Percentiles rank a stretch among this genome's conserved stretches.
Evolutionary conservation across 2,888 invertebrate species (phyloP).

Genomic region (Drosophila rellima): DNA sequence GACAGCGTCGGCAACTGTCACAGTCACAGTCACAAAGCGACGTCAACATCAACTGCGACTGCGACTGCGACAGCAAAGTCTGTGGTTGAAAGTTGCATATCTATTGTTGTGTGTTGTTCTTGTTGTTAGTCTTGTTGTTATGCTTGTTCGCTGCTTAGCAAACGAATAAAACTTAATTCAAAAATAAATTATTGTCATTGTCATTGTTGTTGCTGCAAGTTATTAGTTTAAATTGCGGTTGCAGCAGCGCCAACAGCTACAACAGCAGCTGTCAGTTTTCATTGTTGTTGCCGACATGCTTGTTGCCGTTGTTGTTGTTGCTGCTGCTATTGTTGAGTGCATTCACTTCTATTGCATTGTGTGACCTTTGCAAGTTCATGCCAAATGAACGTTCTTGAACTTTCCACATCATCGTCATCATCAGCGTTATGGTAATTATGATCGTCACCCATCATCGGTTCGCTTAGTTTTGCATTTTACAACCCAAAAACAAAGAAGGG

Average conservation of each 20-base stretch:
- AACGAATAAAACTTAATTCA: slow-evolving; percentile 80
- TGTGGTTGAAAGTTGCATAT: slow-evolving; percentile 54
- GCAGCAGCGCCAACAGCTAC: slow-evolving; percentile 47
- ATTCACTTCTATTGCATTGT: slow-evolving; percentile 79
- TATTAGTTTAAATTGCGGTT: slow-evolving; percentile 82
- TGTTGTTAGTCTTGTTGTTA: slow-evolving; percentile 35
- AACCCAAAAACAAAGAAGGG: slow-evolving; percentile 3
- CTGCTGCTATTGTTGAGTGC: slow-evolving; percentile 57
- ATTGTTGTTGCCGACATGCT: slow-evolving; percentile 70
- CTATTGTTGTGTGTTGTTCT: slow-evolving; percentile 47
- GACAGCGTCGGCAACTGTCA: slow-evolving; percentile 61
- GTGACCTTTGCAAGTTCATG: slow-evolving; percentile 83
- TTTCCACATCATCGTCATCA: slow-evolving; percentile 22
- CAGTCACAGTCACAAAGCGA: slow-evolving; percentile 59
- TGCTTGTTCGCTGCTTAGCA: slow-evolving; percentile 53
- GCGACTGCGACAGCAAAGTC: slow-evolving; percentile 10
- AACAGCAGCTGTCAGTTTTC: slow-evolving; percentile 50
- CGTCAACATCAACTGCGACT: neutral
- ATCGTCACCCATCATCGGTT: slow-evolving; percentile 22
- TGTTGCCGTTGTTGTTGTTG: slow-evolving; percentile 40
- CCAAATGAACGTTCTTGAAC: slow-evolving; percentile 78
- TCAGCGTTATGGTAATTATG: slow-evolving; percentile 7
- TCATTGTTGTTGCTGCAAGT: slow-evolving; percentile 65
- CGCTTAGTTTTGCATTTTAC: slow-evolving; percentile 33
- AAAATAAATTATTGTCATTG: slow-evolving; percentile 81